Evolutionary conservation across 1,140 invertebrate genomes (phyloP), one percentile per base, ranked within the genome.

Genomic region (Eufriesea mexicana): DNA sequence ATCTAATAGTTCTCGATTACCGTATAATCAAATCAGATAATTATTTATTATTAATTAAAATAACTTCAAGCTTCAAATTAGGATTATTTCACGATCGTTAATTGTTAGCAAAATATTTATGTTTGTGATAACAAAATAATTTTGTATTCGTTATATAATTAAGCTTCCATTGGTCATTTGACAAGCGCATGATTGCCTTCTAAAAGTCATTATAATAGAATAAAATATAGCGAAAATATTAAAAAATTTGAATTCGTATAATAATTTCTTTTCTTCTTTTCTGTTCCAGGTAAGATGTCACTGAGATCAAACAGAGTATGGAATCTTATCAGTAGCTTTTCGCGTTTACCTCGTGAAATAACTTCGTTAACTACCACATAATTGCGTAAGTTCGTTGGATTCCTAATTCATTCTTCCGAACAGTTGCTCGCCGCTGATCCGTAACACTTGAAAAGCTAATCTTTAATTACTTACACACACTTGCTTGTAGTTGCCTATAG

Each of bases 281-380:
- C 35, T 57, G 71, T 73, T 73, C 45, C 23, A 73, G 71, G 71
- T 74, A 74, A 74, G 54, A 20, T 25, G 20, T 55, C 42, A 20
- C 9, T n/a, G 55, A 35, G 12, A 35, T 1, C 1, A 35, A 35
- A 35, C 35, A 35, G 4, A 2, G 35, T 2, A 35, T 35, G 4
- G 35, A 35, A 4, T 47, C 5, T 20, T 71, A 71, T 71, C 47
- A 28, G n/a, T 20, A 28, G 25, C 23, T 42, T 47, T n/a, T n/a
- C n/a, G n/a, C n/a, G n/a, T n/a, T 68, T 16, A n/a, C 45, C 20
- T 20, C 45, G 68, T 18, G 16, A 51, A 28, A 25, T 74, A 57
- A 61, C 54, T 59, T 45, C 28, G 9, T 61, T 59, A 42, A 25
- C 23, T 68, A 2, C 9, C 42, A 16, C 51, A 20, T 54, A 45